These are phyloP conservation scores for Bombus breviceps DNA, from an alignment of 1,140 invertebrate species.

Conservation along the genomic window DNA sequence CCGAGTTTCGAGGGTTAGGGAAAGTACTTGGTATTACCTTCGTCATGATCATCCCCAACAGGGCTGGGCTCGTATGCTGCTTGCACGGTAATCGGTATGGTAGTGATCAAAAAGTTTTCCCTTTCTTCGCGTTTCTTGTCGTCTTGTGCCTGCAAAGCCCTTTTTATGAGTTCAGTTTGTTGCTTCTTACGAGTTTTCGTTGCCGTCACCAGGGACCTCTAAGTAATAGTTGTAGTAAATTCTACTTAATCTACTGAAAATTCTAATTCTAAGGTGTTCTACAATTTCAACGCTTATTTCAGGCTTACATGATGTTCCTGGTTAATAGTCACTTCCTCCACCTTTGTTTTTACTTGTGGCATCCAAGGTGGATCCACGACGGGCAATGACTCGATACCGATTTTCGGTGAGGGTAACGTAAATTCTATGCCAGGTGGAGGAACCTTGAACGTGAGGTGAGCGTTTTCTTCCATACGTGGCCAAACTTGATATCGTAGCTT, in stretches of 20 bases:
- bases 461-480: slow-evolving; percentile 99
- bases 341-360: slow-evolving; percentile 98
- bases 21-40: slow-evolving; percentile 83
- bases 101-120: slow-evolving; percentile 97
- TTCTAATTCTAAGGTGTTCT: neutral
- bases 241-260: slow-evolving; percentile 28
- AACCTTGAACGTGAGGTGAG: slow-evolving; percentile 97
- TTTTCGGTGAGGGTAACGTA: slow-evolving; percentile 98
- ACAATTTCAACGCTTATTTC: neutral
- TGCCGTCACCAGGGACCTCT: slow-evolving; percentile 98
- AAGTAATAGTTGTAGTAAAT: slow-evolving; percentile 61
- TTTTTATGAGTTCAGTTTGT: slow-evolving; percentile 98
- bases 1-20: too few relatives aligned
- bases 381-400: slow-evolving; percentile 96
- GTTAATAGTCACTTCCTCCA: slow-evolving; percentile 99
- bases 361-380: slow-evolving; percentile 99
- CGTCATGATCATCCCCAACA: slow-evolving; percentile 92
- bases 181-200: slow-evolving; percentile 99
- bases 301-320: slow-evolving; percentile 96
- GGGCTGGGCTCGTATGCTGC: slow-evolving; percentile 97
- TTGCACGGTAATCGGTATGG: slow-evolving; percentile 97
- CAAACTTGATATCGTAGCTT: slow-evolving; percentile 99
- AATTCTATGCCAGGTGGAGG: slow-evolving; percentile 99
- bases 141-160: slow-evolving; percentile 96
- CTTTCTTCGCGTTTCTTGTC: slow-evolving; percentile 96